Evolutionary conservation across 2,113 vertebrate genomes (phyloP).

Genomic region (Takifugu bimaculatus): DNA sequence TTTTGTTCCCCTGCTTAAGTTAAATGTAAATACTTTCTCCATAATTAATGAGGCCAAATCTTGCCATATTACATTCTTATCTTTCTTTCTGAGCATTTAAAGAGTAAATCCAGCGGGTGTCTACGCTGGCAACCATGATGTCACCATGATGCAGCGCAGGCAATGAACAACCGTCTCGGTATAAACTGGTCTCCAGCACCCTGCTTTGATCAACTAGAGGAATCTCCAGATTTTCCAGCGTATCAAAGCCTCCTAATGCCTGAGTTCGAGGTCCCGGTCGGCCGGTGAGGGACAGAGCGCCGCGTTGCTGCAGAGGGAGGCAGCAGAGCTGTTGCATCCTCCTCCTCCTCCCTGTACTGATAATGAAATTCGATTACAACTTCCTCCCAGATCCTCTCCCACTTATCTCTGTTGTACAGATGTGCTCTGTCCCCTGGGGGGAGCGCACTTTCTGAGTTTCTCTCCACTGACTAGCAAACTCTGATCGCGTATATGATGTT

Average conservation of each 20-base stretch:
- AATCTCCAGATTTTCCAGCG: background rate
- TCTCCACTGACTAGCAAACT: conserved; percentile 21
- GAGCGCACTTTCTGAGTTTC: conserved; percentile 32
- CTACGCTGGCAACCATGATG: background rate
- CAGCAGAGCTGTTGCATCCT: conserved; percentile 25
- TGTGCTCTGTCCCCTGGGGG: conserved; percentile 20
- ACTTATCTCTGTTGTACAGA: conserved; percentile 67
- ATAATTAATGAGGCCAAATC: too few relatives aligned
- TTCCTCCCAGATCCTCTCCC: conserved; percentile 45
- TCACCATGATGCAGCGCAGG: background rate
- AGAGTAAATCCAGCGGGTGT: background rate
- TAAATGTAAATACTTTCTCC: too few relatives aligned
- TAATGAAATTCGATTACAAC: conserved; percentile 69
- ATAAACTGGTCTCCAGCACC: too few relatives aligned
- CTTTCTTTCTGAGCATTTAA: background rate
- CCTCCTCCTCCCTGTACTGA: conserved; percentile 34
- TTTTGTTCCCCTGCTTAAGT: too few relatives aligned
- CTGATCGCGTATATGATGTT: conserved; percentile 8
- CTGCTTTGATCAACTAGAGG: too few relatives aligned
- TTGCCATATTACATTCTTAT: too few relatives aligned
- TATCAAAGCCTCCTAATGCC: background rate
- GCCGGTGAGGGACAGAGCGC: background rate
- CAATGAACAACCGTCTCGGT: too few relatives aligned
- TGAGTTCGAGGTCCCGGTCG: background rate
- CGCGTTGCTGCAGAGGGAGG: background rate